Evolutionary conservation across 2,113 vertebrate genomes (phyloP), one percentile per base, ranked within the genome.

Genomic region (Hydropotes inermis): DNA sequence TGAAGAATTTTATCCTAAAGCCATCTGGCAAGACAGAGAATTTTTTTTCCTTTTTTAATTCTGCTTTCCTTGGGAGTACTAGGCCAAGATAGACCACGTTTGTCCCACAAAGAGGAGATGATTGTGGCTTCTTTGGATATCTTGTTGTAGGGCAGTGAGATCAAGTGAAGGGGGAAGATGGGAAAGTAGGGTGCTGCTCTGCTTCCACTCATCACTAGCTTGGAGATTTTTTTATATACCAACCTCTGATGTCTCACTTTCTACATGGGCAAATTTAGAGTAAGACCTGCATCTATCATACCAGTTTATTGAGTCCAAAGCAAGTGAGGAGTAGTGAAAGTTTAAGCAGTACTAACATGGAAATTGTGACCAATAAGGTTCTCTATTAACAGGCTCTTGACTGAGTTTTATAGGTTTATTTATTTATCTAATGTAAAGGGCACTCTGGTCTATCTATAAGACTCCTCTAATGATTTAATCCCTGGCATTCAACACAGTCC

Each of bases 1-100:
- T 47, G 55, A 96, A 94, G 67, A 97, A 98, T 95, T 93, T 97
- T 97, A 95, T 67, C 87, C 94, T 74, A 39, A 91, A 97, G 95
- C 88, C 89, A 97, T 95, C 91, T 97, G 97, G 96, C 33, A 33
- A 96, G 90, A 94, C 81, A 93, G 7, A 90, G 52, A 60, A 93
- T 93, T 11, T 91, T 70, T 96, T 96, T 86, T 50, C 47, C 90
- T 78, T 79, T 74, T 19, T 36, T 10, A 4, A 17, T 84, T 82
- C 55, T 91, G 9, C 36, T 96, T 95, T 96, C 45, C 36, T 96
- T 82, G 43, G 30, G 50, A 94, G 23, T 76, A n/a, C 52, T 55
- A 54, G 58, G 61, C 95, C 92, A 97, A 97, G 87, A 95, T 3
- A 89, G 50, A 95, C 43, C 86, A 95, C 52, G 36, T 87, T 87